Base-by-base conservation (phyloP, 2,113 vertebrate species). In the Oncorhynchus kisutch region DNA sequence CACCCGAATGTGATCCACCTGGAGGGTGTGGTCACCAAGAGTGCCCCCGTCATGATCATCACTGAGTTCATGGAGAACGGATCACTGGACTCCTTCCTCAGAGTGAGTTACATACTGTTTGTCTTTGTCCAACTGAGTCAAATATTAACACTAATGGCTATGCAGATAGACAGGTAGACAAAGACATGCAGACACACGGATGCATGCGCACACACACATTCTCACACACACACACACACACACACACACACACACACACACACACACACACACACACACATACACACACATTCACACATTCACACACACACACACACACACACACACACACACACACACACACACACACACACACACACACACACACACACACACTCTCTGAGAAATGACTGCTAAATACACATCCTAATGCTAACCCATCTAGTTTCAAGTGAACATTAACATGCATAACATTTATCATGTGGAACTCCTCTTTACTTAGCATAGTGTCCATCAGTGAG, bases 51-150 rank as follows among this genome's bases (percentile, higher is more conserved):
- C 78, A 97, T 99, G 96, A 99, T 99, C 88, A 93, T 99, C 82
- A 99, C 98, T 0, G 98, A 99, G 91, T 99, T 99, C 93, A 99
- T 99, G 98, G 98, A 99, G 91, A 99, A 99, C 0, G 98, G 98
- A 59, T 99, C 97, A 0, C 90, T 99, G 85, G 98, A 99, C 84
- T 97, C 97, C 80, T 99, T 99, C 91, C 95, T 99, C 49, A 90
- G 97, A 92, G 98, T 99, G 93, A 71, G 65, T 16, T 2, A 25
- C 20, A 25, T 3, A 22, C 9, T 24, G 39, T 45, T 45, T 45
- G 39, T 45, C 39, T 3, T 45, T 3, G 39, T 45, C 39, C 39
- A 0, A 45, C 39, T 45, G 39, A 45, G 39, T 45, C 39, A 45
- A 45, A 34, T 34, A 34, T 34, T 34, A 34, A 45, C 8, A 45